Base-by-base conservation (phyloP, 2,888 invertebrate species). In the Netelia virgata region DNA sequence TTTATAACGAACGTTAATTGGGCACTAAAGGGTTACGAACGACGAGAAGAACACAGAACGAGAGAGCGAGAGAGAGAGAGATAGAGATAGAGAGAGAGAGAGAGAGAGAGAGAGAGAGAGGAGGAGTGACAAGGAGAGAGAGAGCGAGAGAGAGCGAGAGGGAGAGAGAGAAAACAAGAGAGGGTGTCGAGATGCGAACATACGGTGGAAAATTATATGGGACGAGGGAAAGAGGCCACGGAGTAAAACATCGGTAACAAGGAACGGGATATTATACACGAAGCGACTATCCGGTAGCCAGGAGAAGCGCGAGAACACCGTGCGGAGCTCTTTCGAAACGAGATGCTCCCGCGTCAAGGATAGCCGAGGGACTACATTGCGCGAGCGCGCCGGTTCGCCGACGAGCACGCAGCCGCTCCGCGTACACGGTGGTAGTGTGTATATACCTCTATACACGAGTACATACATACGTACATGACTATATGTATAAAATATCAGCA, bases 341-440 rank as follows among this genome's bases (percentile, higher is more conserved):
- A 88, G 91, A 91, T 92, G 90, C 91, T 92, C 91, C 91, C 92
- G 92, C 92, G 88, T 92, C 92, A 89, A 91, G 90, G 92, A 91
- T 90, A 89, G 90, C 90, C 90, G 90, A 90, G 90, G 90, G 89
- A 92, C 92, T 93, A 91, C 91, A 91, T 91, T 92, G 92, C 92
- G 92, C 92, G 92, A 92, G 92, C 92, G 92, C 92, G 92, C 90
- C 91, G 88, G 87, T 86, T 80, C 76, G 82, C 87, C 86, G 87
- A 88, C 89, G 88, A 91, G 89, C 90, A 92, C 92, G 92, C 92
- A 92, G 92, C 87, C 92, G 91, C 92, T 70, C 86, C 88, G 88
- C 82, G 80, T 84, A 82, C 84, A 82, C 61, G 28, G 41, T 81
- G 72, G 43, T 70, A 53, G 41, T 76, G 64, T 41, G 14, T 41